These are phyloP conservation scores for Melanostigma gelatinosum DNA, from an alignment of 2,113 vertebrate genomes.

Conservation along the genomic window DNA sequence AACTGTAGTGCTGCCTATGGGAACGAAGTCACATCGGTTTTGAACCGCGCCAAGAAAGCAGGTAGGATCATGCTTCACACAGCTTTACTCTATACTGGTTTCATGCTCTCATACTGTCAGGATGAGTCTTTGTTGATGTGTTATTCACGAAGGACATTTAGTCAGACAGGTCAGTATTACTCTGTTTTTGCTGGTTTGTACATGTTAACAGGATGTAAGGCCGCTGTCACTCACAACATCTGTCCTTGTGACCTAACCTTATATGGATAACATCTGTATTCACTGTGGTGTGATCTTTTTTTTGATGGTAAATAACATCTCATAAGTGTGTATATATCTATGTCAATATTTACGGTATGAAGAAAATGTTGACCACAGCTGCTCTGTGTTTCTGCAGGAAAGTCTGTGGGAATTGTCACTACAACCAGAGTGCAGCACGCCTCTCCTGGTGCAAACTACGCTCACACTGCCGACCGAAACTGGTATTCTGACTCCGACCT, in stretches of 20 bases:
- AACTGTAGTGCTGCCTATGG: slow-evolving; percentile 70
- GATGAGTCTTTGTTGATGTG: not conserved
- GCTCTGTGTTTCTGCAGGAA: slow-evolving; percentile 72
- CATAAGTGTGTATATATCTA: not conserved
- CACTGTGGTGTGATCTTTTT: not conserved
- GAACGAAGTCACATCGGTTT: slow-evolving; percentile 83
- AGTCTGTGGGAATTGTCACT: slow-evolving; percentile 86
- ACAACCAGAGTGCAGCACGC: slow-evolving; percentile 87
- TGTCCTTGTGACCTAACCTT: not conserved
- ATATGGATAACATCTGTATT: too few relatives aligned
- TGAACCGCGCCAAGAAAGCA: slow-evolving; percentile 81
- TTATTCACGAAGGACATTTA: not conserved
- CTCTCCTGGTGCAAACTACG: slow-evolving; percentile 81
- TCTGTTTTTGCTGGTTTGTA: not conserved
- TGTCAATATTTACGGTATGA: not conserved
- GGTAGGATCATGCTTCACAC: slow-evolving; percentile 63
- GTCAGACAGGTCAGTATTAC: not conserved
- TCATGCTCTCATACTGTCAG: not conserved
- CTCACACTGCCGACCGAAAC: slow-evolving; percentile 76
- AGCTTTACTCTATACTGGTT: not conserved
- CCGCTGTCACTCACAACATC: not conserved
- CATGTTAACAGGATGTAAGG: not conserved
- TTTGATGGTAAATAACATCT: slow-evolving; percentile 1
- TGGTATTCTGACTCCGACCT: slow-evolving; percentile 84
- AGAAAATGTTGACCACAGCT: not conserved